These are phyloP conservation scores for Eulemur rubriventer DNA, from an alignment of 2,797 vertebrate genomes.

Conservation along the genomic window DNA sequence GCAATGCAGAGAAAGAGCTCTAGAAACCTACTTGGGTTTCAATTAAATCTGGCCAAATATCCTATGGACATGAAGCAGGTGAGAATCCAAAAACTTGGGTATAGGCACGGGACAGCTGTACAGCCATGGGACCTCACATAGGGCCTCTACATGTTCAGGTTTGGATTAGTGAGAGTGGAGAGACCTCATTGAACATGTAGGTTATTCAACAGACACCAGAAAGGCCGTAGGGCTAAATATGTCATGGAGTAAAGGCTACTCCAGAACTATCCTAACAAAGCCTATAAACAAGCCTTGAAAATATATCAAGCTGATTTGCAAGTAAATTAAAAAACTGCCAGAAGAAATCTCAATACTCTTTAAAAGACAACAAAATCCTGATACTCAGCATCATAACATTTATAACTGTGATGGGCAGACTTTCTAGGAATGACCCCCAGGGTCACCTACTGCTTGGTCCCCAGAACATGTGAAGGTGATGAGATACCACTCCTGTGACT, in stretches of 20 bases:
- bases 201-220: background rate
- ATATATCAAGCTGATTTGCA: background rate
- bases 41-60: background rate
- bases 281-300: background rate
- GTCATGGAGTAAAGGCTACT: background rate
- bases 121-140: background rate
- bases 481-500: background rate
- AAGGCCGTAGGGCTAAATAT: background rate
- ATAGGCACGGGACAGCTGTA: background rate
- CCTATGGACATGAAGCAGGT: background rate
- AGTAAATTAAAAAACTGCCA: background rate
- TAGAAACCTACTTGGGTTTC: background rate
- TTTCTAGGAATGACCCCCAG: background rate
- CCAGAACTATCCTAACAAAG: background rate
- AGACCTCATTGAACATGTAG: background rate
- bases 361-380: background rate
- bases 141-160: background rate
- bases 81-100: background rate
- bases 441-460: background rate
- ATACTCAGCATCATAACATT: background rate
- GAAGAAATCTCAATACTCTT: background rate
- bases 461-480: background rate
- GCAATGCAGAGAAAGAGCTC: background rate
- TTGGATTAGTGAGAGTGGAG: background rate
- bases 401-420: background rate